Evolutionary conservation across 2,888 invertebrate genomes (phyloP).

Genomic region (Chromoteleia sp.): DNA sequence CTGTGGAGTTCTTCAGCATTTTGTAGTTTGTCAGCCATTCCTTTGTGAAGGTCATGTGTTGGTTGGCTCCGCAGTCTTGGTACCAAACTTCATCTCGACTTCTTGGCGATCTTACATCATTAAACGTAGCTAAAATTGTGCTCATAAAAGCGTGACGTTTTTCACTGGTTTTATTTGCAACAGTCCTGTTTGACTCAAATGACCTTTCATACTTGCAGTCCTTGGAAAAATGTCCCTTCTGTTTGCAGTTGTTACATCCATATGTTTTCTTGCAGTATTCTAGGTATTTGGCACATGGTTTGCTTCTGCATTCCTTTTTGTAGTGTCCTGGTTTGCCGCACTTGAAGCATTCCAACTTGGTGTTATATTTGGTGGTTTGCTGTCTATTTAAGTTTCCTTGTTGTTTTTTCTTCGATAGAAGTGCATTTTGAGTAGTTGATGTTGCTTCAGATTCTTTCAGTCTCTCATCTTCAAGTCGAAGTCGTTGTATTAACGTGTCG

Average conservation of each 20-base stretch:
- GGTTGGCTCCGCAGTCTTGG: slow-evolving; percentile 72
- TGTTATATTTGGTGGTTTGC: no score
- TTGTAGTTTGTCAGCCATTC: slow-evolving; percentile 70
- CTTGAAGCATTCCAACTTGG: slow-evolving; percentile 19
- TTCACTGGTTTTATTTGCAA: no score
- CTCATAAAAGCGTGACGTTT: no score
- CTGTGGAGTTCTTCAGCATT: not conserved
- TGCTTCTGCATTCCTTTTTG: slow-evolving; percentile 70
- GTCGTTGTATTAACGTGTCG: slow-evolving; percentile 17
- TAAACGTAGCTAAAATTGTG: no score
- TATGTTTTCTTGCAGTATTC: slow-evolving; percentile 49
- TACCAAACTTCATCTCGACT: not conserved
- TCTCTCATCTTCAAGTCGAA: slow-evolving; percentile 56
- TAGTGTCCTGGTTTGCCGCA: slow-evolving; percentile 71
- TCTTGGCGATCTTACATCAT: no score
- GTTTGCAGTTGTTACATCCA: slow-evolving; percentile 58
- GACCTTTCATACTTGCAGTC: no score
- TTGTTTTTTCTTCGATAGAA: no score
- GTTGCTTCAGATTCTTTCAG: slow-evolving; percentile 60
- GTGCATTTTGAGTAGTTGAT: no score
- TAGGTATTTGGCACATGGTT: slow-evolving; percentile 69
- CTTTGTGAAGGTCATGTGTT: slow-evolving; percentile 73
- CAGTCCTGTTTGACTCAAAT: no score
- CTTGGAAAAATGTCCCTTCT: slow-evolving; percentile 60
- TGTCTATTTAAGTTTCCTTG: not conserved